A percentile compares a stretch with the other conserved stretches of the same genome.
These are phyloP conservation scores for Semicossyphus pulcher DNA, from an alignment of 2,113 vertebrate species.

Conservation along the genomic window DNA sequence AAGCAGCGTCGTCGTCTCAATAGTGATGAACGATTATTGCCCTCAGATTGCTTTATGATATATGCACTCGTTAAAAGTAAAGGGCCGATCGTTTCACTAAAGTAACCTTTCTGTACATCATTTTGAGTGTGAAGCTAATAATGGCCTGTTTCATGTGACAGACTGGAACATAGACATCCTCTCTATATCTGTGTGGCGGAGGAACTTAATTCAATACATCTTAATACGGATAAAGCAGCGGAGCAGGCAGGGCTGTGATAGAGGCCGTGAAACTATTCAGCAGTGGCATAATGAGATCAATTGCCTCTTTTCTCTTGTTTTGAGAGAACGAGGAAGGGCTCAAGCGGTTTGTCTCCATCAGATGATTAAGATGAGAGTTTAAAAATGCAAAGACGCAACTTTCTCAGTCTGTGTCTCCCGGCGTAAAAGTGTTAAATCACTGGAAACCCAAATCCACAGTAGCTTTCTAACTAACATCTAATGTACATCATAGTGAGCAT, in stretches of 20 bases:
- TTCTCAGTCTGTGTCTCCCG: background rate
- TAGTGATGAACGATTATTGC: constrained; percentile 84
- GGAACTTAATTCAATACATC: constrained; percentile 55
- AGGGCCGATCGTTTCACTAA: constrained; percentile 68
- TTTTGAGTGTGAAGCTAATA: constrained; percentile 78
- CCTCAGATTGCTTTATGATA: constrained; percentile 79
- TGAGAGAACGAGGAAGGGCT: constrained; percentile 1
- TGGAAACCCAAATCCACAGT: background rate
- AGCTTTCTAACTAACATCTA: no score
- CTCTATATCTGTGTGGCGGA: background rate
- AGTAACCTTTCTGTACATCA: constrained; percentile 78
- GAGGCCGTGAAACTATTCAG: constrained; percentile 29
- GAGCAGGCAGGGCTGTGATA: constrained; percentile 25
- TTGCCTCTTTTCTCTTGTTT: background rate
- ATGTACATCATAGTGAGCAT: no score
- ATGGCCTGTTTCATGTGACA: constrained; percentile 59
- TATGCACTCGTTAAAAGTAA: constrained; percentile 81
- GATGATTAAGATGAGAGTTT: constrained; percentile 9
- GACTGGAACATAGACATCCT: constrained; percentile 53
- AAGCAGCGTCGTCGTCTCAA: constrained; percentile 72
- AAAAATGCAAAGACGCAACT: constrained; percentile 3
- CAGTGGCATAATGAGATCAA: constrained; percentile 48
- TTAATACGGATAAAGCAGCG: constrained; percentile 28
- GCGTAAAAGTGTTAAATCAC: background rate
- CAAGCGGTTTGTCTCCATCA: constrained; percentile 48